A percentile compares a stretch with the other conserved stretches of the same genome.
Evolutionary conservation across 2,113 vertebrate genomes (phyloP).

Genomic region (Nansenia antarctica): DNA sequence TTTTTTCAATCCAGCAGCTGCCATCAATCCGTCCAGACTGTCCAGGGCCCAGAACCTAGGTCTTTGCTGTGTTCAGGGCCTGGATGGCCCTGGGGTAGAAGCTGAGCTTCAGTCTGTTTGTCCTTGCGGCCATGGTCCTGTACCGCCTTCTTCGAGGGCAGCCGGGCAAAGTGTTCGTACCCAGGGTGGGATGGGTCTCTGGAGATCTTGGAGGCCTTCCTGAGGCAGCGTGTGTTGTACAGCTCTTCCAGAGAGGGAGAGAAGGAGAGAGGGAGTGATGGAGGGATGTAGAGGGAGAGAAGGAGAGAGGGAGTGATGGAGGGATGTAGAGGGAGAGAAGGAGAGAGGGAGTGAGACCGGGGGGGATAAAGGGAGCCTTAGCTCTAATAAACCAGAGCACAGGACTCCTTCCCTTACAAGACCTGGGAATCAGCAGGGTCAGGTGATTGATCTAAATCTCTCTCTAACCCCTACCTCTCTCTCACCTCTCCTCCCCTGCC

Average conservation of each 20-base stretch:
- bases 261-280: constrained; percentile 9
- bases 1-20: no score
- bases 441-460: constrained; percentile 60
- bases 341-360: constrained; percentile 43
- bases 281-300: constrained; percentile 16
- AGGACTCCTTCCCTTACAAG: constrained; percentile 56
- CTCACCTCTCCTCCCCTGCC: constrained; percentile 54
- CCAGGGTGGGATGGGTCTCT: no score
- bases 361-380: constrained; percentile 70
- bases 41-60: no score
- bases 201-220: no score
- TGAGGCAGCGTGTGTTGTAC: no score
- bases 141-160: no score
- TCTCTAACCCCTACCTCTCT: constrained; percentile 47
- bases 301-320: constrained; percentile 25
- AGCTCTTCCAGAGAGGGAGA: constrained; percentile 12
- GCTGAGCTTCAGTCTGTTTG: no score
- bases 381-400: constrained; percentile 57
- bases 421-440: constrained; percentile 49
- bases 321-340: constrained; percentile 36
- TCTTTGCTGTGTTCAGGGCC: no score
- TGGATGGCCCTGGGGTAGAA: no score
- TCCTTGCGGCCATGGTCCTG: no score
- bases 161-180: no score
- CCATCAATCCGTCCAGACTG: no score